A percentile compares a stretch with the other conserved stretches of the same genome.
Conservation (phyloP, 2,797 vertebrate species). For the Centropyge bicolor region DNA sequence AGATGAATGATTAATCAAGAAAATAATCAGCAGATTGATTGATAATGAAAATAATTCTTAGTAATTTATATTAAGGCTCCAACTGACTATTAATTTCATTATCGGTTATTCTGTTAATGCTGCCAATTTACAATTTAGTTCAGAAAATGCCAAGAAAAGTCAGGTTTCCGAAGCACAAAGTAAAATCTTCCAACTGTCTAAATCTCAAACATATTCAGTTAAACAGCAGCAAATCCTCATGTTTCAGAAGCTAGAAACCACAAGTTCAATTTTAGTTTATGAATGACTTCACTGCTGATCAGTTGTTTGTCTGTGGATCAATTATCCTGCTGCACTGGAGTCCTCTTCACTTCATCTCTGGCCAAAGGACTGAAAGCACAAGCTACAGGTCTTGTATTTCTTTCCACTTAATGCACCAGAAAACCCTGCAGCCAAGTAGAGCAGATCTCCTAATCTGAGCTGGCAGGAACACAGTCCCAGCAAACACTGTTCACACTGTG, state of each 20-base stretch:
- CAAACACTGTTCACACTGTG: not conserved
- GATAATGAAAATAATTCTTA: not conserved
- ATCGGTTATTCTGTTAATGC: not conserved
- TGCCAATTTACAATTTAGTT: not conserved
- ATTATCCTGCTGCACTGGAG: not conserved
- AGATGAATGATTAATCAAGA: not conserved
- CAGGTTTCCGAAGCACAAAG: not conserved
- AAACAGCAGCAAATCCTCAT: not conserved
- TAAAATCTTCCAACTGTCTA: not conserved
- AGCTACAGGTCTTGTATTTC: slow-evolving; percentile 14
- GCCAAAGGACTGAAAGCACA: not conserved
- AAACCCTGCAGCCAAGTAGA: slow-evolving; percentile 28
- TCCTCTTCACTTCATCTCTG: not conserved
- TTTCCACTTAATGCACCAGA: slow-evolving; percentile 40
- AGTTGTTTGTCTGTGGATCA: not conserved
- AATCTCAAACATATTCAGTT: not conserved
- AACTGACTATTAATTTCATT: not conserved
- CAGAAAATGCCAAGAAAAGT: not conserved
- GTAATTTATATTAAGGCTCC: not conserved
- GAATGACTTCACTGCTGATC: not conserved
- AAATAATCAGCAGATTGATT: not conserved
- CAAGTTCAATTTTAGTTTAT: not conserved
- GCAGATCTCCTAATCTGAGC: slow-evolving; percentile 32
- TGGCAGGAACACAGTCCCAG: slow-evolving; percentile 19
- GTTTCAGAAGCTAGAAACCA: not conserved